Evolutionary conservation across 2,888 invertebrate genomes (phyloP).

Genomic region (Liodrosophila aerea): DNA sequence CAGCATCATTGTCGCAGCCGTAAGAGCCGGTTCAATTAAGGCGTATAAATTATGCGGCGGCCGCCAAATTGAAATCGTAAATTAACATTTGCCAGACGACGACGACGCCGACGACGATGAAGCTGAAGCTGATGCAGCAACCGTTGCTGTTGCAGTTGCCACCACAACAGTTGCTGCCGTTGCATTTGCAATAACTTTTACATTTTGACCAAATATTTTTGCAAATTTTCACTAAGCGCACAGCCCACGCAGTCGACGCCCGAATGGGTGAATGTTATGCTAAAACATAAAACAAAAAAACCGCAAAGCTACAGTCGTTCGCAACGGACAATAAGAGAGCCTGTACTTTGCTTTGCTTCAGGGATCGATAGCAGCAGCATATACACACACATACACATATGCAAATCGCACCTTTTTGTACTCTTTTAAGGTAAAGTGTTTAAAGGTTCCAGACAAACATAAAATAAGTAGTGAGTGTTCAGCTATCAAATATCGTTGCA

Average conservation of each 20-base stretch:
- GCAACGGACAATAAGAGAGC: too few relatives aligned
- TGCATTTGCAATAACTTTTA: constrained; percentile 68
- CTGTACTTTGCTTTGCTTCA: too few relatives aligned
- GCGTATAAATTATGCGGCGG: constrained; percentile 76
- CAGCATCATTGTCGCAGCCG: constrained; percentile 2
- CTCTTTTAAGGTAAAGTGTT: too few relatives aligned
- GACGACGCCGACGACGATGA: constrained; percentile 18
- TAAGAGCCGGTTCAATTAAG: constrained; percentile 69
- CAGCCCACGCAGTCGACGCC: constrained; percentile 70
- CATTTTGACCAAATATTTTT: constrained; percentile 78
- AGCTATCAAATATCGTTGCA: too few relatives aligned
- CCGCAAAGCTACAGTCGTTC: constrained; percentile 1
- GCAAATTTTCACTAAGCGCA: constrained; percentile 77
- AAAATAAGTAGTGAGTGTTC: too few relatives aligned
- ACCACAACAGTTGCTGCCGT: neutral
- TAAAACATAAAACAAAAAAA: neutral
- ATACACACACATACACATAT: too few relatives aligned
- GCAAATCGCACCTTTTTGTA: too few relatives aligned
- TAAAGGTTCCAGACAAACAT: neutral
- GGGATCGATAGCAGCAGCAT: too few relatives aligned
- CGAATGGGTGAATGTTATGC: constrained; percentile 59
- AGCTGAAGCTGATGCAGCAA: neutral
- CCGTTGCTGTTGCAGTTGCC: neutral
- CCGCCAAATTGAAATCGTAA: constrained; percentile 78
- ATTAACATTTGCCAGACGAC: constrained; percentile 73